Evolutionary conservation across 1,140 invertebrate genomes (phyloP), one percentile per base, ranked within the genome.

Genomic region (Calliphora vicina): DNA sequence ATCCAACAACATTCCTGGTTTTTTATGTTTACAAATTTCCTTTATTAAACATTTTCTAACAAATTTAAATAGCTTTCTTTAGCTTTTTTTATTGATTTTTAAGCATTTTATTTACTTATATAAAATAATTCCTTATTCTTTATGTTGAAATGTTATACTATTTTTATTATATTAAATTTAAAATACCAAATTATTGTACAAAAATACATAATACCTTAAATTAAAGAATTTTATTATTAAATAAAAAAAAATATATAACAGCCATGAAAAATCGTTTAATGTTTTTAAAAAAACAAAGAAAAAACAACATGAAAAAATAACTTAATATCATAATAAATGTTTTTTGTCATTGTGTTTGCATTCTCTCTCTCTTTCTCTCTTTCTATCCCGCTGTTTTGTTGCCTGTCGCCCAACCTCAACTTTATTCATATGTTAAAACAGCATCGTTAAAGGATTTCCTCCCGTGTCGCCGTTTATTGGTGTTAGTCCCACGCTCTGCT

Each of bases 391-490:
- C 72, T 20, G 15, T 73, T 25, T 76, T 23, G 2, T 29, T 29
- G 29, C 8, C 29, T 3, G 2, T 29, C 29, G 29, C n/a, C n/a
- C n/a, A n/a, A n/a, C n/a, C n/a, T n/a, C n/a, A n/a, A n/a, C n/a
- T n/a, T n/a, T n/a, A n/a, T 29, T 29, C 29, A 29, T 29, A 8
- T 35, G 35, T 35, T 80, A 42, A 86, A 88, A 50, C 93, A 99
- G 97, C 89, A 98, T 98, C 90, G 95, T 98, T 82, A 98, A 98
- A 92, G 98, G 97, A 74, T 99, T 99, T 91, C 98, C 98, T 50
- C 98, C 98, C 5, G 97, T 99, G 3, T 97, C 97, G 12, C 97
- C 98, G 15, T 99, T 99, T 92, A 98, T 99, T 84, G 98, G 98
- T 83, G 98, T 99, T 1, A 99, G 97, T 90, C 97, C 97, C 2